Evolutionary conservation across 64 coral and sea anemone genomes (phyloP), one percentile per base, ranked within the genome.

Genomic region (Porites lutea): DNA sequence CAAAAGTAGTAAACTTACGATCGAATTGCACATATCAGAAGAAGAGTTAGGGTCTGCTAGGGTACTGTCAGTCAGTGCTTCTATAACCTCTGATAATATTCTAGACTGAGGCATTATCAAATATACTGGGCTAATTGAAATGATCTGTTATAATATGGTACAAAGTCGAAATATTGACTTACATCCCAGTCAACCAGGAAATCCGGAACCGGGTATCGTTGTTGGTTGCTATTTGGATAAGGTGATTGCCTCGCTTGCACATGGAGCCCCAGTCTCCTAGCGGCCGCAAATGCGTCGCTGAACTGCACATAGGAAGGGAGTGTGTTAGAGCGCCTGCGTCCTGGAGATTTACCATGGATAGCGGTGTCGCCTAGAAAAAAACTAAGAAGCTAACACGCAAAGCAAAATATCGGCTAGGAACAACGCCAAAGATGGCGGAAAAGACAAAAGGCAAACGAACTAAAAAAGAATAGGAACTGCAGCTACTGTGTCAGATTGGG

Each of bases 141-240:
- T 57, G 54, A 57, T 57, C 54, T 12, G 54, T 57, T 57, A 57
- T 37, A 12, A 57, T 57, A 57, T 9, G 12, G 54, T 12, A 57
- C 3, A 43, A 46, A 43, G 19, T 37, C 27, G 47, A 19, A 74
- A 18, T 48, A 51, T 3, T 37, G 19, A 63, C 60, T 61, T 63
- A 96, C 95, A 90, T 96, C 71, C 95, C 95, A 96, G 67, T 93
- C 87, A 37, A 96, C 90, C 16, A 96, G 81, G 65, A 96, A 96
- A 78, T 96, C 95, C 86, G 95, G 95, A 16, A 96, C 95, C 51
- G 95, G 95, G 50, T 96, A 96, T 9, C 95, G 95, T 52, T 96
- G 95, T 50, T 83, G 79, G 2, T 65, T 59, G 46, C 77, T 89
- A 13, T 59, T 48, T 69, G 91, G 95, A 93, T 96, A 96, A 70